Evolutionary conservation across 2,113 vertebrate species (phyloP).

Genomic region (Eidolon helvum): DNA sequence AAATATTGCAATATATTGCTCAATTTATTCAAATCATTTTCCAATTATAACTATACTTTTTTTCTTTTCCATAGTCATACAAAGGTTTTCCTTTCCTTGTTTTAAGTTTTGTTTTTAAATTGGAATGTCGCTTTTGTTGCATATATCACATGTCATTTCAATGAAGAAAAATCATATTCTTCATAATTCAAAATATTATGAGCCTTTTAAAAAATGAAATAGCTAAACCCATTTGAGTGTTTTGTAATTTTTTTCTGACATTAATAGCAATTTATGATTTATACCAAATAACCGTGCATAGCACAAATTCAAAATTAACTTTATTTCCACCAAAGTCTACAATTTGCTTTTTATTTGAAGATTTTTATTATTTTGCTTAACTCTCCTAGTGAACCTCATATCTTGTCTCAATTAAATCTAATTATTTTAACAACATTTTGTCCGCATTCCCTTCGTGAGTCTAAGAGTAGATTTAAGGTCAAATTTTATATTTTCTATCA

Average conservation of each 20-base stretch:
- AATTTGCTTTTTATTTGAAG: slow-evolving; percentile 3
- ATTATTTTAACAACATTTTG: neutral
- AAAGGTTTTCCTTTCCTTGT: neutral
- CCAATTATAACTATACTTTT: neutral
- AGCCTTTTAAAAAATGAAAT: neutral
- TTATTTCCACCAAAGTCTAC: neutral
- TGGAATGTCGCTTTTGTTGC: neutral
- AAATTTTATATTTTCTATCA: neutral
- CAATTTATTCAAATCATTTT: neutral
- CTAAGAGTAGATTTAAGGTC: neutral
- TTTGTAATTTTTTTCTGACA: neutral
- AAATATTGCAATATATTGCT: neutral
- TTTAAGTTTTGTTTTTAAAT: neutral
- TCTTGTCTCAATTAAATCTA: neutral
- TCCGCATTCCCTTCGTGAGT: neutral
- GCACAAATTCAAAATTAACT: neutral
- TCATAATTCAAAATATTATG: neutral
- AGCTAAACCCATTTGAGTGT: neutral
- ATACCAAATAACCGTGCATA: neutral
- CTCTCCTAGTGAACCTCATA: neutral
- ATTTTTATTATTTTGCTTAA: neutral
- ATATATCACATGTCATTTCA: neutral
- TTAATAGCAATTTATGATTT: neutral
- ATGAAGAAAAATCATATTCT: neutral
- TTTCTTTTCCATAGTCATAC: neutral